Evolutionary conservation across 1,140 invertebrate genomes (phyloP), one percentile per base, ranked within the genome.

Genomic region (Aphaenogaster floridana): DNA sequence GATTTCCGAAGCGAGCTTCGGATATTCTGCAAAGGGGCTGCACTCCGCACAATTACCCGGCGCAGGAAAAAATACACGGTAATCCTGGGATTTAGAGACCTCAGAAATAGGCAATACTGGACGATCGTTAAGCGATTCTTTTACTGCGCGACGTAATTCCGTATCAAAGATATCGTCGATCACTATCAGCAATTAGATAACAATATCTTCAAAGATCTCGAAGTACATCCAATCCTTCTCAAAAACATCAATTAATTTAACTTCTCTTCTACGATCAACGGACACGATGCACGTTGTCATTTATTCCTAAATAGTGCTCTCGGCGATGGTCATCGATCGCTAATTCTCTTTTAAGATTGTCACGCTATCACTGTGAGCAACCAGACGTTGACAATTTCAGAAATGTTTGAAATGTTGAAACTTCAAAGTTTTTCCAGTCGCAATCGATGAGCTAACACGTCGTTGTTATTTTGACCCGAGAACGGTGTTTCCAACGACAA

Each of bases 141-240:
- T 36, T 54, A 36, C 9, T 39, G n/a, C 28, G 39, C 17, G 28
- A 9, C 13, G 54, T 78, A 28, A 28, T 48, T 36, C 9, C 9
- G 28, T 48, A 34, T 0, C 21, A 34, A 5, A n/a, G 61, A 79
- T 79, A 66, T 39, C 42, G 36, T 34, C 59, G 59, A 78, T 69
- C 79, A 71, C 39, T 71, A 68, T 81, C 50, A 45, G n/a, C 21
- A 28, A 81, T 57, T 17, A 57, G 48, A 54, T 68, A 79, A 64
- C 28, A 34, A 63, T 63, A 64, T 79, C 57, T 8, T 50, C 17
- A 8, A 36, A 48, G 45, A 61, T 61, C 61, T 48, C 13, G 11
- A 71, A 17, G 21, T 28, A 28, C 39, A 28, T 81, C 13, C n/a
- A 42, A 9, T 57, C 8, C 11, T 28, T 28, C 36, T 80, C 36